Conservation (phyloP, 2,797 vertebrate species). For the Tenualosa thibaudeaui region DNA sequence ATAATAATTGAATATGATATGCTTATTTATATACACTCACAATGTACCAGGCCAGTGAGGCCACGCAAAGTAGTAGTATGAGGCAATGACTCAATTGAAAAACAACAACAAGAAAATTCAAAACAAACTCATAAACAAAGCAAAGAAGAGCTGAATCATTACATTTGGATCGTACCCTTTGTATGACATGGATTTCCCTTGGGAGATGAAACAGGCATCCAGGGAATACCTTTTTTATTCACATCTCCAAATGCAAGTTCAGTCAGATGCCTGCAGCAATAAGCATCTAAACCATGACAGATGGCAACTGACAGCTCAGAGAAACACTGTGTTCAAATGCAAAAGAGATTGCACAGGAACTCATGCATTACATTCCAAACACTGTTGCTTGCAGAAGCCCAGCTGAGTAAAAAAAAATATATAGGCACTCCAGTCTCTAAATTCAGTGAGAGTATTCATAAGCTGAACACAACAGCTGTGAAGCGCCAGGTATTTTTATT, state of each 20-base stretch:
- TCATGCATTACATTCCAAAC: slow-evolving; percentile 29
- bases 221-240: background rate
- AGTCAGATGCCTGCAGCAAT: background rate
- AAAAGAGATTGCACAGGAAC: slow-evolving; percentile 21
- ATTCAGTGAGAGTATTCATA: background rate
- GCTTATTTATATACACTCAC: background rate
- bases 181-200: background rate
- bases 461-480: background rate
- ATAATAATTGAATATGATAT: background rate
- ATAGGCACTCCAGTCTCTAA: background rate
- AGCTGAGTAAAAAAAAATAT: background rate
- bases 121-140: background rate
- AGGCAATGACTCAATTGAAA: too few relatives aligned
- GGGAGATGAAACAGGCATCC: background rate
- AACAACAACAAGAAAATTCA: background rate
- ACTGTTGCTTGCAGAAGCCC: background rate
- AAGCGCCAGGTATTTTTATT: background rate
- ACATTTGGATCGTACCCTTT: background rate
- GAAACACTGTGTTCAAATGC: background rate
- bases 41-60: background rate
- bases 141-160: background rate
- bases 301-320: background rate
- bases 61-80: too few relatives aligned
- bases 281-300: background rate
- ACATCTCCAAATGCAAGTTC: background rate